phyloP scores from a whole-genome alignment of 2,888 invertebrate genomes.

The Rhogogaster chlorosoma region DNA sequence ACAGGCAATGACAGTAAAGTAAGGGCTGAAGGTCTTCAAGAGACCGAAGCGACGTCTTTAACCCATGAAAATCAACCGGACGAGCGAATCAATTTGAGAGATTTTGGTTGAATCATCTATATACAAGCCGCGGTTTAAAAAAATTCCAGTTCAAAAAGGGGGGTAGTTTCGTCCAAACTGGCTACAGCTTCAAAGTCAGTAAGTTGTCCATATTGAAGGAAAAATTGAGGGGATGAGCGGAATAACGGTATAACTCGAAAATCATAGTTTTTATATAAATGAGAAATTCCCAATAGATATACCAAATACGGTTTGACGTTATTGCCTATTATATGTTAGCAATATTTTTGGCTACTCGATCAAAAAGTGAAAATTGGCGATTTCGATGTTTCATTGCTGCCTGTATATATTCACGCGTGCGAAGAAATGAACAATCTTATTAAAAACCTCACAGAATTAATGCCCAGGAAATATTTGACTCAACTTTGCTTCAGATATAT shows the following conservation, averaged over 20 bases:
- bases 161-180: not conserved
- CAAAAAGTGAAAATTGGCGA: not conserved
- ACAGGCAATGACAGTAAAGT: not conserved
- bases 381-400: not conserved
- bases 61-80: not conserved
- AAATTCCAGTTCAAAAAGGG: too few relatives aligned
- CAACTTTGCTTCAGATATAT: not conserved
- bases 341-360: slow-evolving; percentile 15
- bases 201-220: not conserved
- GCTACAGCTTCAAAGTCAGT: not conserved
- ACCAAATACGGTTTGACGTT: not conserved
- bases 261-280: too few relatives aligned
- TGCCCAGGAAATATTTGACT: not conserved
- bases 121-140: not conserved
- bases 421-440: not conserved
- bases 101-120: not conserved
- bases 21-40: too few relatives aligned
- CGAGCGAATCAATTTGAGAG: not conserved
- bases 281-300: too few relatives aligned
- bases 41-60: not conserved
- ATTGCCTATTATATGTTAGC: not conserved
- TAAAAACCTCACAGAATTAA: not conserved
- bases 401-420: not conserved
- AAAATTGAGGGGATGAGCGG: too few relatives aligned
- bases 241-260: too few relatives aligned